Conservation (phyloP, 1,140 invertebrate genomes). For the Pomacea maculata region DNA sequence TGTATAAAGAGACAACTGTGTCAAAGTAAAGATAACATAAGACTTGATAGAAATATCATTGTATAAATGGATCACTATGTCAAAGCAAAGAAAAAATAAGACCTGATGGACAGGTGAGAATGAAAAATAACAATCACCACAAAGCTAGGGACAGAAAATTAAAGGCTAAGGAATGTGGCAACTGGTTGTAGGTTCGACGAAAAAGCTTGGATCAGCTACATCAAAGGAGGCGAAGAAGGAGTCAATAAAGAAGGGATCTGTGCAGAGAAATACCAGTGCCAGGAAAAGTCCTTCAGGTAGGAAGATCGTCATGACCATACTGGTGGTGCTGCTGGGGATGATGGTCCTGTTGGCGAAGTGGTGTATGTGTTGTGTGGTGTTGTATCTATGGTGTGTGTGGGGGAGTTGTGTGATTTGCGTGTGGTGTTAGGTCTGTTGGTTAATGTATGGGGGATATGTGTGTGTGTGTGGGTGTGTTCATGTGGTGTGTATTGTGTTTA, state of each 20-base stretch:
- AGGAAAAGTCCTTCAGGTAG: conserved; percentile 46
- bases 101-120: not conserved
- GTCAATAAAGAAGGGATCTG: conserved; percentile 49
- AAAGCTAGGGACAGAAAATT: not conserved
- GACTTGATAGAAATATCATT: not conserved
- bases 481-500: no score
- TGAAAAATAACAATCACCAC: not conserved
- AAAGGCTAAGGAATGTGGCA: not conserved
- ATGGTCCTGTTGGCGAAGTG: not conserved
- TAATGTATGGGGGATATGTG: not conserved
- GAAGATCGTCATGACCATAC: conserved; percentile 42
- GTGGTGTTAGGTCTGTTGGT: not conserved
- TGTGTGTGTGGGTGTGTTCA: not conserved
- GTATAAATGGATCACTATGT: not conserved
- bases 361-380: not conserved
- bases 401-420: not conserved
- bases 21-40: not conserved
- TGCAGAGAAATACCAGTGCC: conserved; percentile 47
- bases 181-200: conserved; percentile 10
- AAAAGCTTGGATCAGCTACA: conserved; percentile 33
- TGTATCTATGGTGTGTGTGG: not conserved
- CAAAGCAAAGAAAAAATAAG: no score
- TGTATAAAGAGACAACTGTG: not conserved
- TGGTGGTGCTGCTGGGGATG: not conserved
- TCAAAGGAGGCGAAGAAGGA: conserved; percentile 52